Conservation (phyloP, 1,140 invertebrate species). For the Drosophila mauritiana region DNA sequence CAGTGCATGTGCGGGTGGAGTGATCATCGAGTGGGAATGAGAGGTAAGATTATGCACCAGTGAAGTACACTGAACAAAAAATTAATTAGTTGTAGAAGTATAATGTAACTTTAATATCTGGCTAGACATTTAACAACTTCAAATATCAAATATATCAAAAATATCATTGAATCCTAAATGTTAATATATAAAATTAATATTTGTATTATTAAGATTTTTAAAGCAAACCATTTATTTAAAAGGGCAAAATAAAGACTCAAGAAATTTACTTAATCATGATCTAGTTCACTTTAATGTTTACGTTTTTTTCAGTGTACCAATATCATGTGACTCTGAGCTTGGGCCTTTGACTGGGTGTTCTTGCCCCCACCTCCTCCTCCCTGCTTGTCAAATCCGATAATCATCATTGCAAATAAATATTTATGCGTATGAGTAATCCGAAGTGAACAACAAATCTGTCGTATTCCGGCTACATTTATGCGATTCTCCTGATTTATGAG, state of each 20-base stretch:
- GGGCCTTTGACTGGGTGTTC: conserved; percentile 8
- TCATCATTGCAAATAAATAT: conserved; percentile 53
- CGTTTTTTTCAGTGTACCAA: neutral
- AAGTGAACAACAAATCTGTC: conserved; percentile 26
- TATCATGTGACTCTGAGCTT: conserved; percentile 52
- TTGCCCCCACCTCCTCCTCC: neutral
- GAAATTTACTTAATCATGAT: too few species aligned
- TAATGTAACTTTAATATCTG: too few species aligned
- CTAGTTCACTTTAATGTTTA: too few species aligned
- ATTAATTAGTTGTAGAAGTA: too few species aligned
- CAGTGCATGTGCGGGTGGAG: conserved; percentile 61
- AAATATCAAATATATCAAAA: too few species aligned
- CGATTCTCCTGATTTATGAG: conserved; percentile 23
- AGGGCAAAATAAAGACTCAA: too few species aligned
- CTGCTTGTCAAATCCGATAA: conserved; percentile 33
- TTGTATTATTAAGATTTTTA: too few species aligned
- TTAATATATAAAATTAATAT: too few species aligned
- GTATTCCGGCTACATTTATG: conserved; percentile 30
- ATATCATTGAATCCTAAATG: too few species aligned
- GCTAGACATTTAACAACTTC: too few species aligned
- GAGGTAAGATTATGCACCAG: neutral
- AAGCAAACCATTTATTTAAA: too few species aligned
- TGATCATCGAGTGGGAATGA: conserved; percentile 30
- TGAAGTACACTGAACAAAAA: neutral
- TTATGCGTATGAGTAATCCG: conserved; percentile 68